These are phyloP conservation scores for Capitella teleta DNA, from an alignment of 1,140 invertebrate genomes.

Conservation along the genomic window DNA sequence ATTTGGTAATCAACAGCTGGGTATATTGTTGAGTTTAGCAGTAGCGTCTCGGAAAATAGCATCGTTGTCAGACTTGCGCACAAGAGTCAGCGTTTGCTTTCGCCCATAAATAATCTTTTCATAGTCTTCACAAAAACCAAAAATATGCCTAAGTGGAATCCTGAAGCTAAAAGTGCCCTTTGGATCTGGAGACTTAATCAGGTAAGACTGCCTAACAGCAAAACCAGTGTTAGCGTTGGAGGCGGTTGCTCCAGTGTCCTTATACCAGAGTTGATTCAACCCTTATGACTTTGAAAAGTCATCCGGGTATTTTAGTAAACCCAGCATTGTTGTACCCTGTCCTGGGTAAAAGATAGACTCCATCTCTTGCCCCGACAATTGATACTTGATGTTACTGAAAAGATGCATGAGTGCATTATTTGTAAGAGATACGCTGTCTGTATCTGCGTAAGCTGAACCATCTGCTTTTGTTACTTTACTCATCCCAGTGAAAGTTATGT, in stretches of 20 bases:
- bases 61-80: constrained; percentile 6
- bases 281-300: not conserved
- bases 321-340: not conserved
- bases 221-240: constrained; percentile 1
- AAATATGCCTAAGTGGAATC: constrained; percentile 1
- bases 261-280: not conserved
- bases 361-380: no score
- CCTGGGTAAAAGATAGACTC: no score
- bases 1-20: constrained; percentile 9
- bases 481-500: no score
- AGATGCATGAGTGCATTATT: constrained; percentile 3
- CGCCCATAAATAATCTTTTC: not conserved
- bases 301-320: constrained; percentile 1
- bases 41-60: constrained; percentile 4
- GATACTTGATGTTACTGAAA: constrained; percentile 2
- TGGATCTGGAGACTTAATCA: not conserved
- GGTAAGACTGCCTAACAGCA: not conserved
- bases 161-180: not conserved
- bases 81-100: constrained; percentile 2
- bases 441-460: no score
- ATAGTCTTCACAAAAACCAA: constrained; percentile 4
- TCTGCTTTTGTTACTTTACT: no score
- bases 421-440: not conserved
- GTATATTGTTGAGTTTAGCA: constrained; percentile 10
- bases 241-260: not conserved